Evolutionary conservation across 2,113 vertebrate species (phyloP).

Genomic region (Cinclus cinclus): DNA sequence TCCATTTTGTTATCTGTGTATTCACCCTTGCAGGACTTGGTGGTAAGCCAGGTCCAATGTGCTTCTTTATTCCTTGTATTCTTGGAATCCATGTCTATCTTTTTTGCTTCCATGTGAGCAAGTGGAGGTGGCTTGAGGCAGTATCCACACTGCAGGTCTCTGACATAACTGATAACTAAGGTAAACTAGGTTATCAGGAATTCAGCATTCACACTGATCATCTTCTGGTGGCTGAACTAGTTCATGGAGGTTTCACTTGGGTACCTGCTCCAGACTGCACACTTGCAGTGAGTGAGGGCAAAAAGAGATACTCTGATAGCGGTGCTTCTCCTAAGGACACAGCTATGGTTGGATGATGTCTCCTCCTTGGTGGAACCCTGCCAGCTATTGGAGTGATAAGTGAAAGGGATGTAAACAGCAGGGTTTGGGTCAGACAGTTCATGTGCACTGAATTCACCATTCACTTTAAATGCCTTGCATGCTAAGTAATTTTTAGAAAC

Average conservation of each 20-base stretch:
- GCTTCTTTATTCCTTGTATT: not conserved
- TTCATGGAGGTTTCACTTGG: not conserved
- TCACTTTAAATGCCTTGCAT: not conserved
- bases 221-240: not conserved
- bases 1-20: not conserved
- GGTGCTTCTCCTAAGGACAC: not conserved
- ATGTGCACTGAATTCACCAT: not conserved
- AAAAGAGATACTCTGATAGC: not conserved
- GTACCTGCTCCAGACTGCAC: not conserved
- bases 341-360: not conserved
- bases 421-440: not conserved
- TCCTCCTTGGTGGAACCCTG: not conserved
- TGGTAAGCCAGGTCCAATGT: not conserved
- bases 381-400: not conserved
- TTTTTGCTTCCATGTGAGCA: not conserved
- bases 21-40: not conserved
- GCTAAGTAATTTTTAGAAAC: not conserved
- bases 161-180: not conserved
- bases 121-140: not conserved
- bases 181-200: not conserved
- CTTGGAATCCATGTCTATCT: not conserved
- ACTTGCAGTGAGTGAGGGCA: not conserved
- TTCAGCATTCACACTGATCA: not conserved
- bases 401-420: not conserved
- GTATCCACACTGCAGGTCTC: not conserved